A percentile compares a stretch with the other conserved stretches of the same genome.
These are phyloP conservation scores for Globicephala melas DNA, from an alignment of 2,113 vertebrate species.

Conservation along the genomic window DNA sequence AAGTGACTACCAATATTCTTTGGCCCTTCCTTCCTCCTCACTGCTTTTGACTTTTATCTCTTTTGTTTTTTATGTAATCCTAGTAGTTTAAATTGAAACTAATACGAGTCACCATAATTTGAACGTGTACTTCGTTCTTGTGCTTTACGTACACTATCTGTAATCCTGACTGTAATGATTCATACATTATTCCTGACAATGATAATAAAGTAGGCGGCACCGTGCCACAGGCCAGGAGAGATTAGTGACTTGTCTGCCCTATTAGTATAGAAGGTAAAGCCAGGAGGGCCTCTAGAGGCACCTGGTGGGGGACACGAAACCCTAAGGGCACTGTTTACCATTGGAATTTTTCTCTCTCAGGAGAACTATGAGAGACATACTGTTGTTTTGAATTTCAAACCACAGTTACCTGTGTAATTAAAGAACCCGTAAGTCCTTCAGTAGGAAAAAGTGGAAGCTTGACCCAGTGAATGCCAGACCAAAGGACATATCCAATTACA, in stretches of 20 bases:
- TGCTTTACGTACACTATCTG: background rate
- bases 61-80: background rate
- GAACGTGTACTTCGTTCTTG: accelerated
- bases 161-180: background rate
- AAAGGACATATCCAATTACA: background rate
- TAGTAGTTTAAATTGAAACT: background rate
- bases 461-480: background rate
- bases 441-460: constrained; percentile 42
- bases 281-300: background rate
- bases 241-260: background rate
- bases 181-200: background rate
- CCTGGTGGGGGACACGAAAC: background rate
- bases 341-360: constrained; percentile 23
- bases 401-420: constrained; percentile 14
- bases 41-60: background rate
- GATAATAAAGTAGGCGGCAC: background rate
- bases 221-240: background rate
- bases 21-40: background rate
- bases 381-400: constrained; percentile 55
- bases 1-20: background rate
- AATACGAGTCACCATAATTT: background rate
- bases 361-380: constrained; percentile 45
- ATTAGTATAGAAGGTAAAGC: background rate
- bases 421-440: constrained; percentile 3
- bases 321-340: background rate